Base-by-base conservation (phyloP, 2,888 invertebrate species). In the Eupsilia transversa region DNA sequence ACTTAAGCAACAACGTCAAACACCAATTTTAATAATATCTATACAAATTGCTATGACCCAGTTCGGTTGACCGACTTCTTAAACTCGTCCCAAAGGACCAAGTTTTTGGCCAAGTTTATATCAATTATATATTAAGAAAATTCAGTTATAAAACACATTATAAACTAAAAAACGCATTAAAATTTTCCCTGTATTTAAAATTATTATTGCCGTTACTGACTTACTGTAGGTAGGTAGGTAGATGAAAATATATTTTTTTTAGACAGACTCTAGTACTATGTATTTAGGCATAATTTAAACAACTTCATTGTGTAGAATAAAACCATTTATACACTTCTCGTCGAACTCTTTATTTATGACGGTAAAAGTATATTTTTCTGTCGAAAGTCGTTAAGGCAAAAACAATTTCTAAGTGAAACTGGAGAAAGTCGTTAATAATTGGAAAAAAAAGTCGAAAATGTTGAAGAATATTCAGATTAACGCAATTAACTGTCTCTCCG, bases 1-100 rank as follows among this genome's bases (percentile, higher is more conserved):
- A 52, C 66, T 73, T 80, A 52, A 81, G 49, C 43, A 81, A 70
- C 61, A 75, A 70, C 61, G 60, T 20, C 60, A 65, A 75, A 75
- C 56, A 68, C 35, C 60, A 75, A 81, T 82, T 69, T 54, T 82
- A 64, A 71, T 77, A 64, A 79, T 71, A 79, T 77, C 61, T 65
- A 61, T 67, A 81, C 83, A 73, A 81, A 81, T 70, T 49, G 33
- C 72, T 57, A n/a, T 52, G 80, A 72, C 80, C 83, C 52, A 78
- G 60, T 80, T 80, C 5, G 10, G 61, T 70, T 66, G 70, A 46
- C 77, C 82, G 79, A 70, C 66, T 78, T 80, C 72, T 66, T 33
- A 54, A 61, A 71, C n/a, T 66, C 23, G 12, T 33, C 49, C 17
- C 20, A 41, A 63, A 49, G 79, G 70, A 71, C 46, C 57, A 81